Evolutionary conservation across 2,797 vertebrate genomes (phyloP).

Genomic region (Crypturellus tataupa): DNA sequence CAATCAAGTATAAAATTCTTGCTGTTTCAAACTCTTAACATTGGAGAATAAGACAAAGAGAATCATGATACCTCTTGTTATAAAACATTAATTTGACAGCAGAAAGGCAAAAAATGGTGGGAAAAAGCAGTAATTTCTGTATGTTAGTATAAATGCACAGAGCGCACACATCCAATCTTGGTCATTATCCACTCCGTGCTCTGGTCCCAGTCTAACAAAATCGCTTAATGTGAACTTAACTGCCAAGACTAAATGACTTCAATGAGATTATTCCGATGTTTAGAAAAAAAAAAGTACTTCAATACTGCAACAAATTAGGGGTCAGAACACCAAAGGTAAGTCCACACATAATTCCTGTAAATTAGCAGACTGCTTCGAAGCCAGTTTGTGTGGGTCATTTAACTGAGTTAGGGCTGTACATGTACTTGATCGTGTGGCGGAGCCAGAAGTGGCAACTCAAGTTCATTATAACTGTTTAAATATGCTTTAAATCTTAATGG

Average conservation of each 20-base stretch:
- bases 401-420: neutral
- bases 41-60: neutral
- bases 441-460: slow-evolving; percentile 27
- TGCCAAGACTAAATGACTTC: neutral
- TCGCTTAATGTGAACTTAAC: neutral
- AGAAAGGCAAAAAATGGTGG: neutral
- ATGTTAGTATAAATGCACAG: neutral
- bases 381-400: neutral
- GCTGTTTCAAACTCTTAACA: neutral
- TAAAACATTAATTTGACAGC: neutral
- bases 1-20: neutral
- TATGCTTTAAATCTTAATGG: neutral
- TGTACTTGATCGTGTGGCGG: neutral
- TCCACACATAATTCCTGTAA: neutral
- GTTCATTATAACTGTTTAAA: neutral
- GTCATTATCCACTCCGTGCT: neutral
- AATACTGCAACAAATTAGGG: neutral
- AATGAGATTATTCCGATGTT: neutral
- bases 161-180: neutral
- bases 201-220: neutral
- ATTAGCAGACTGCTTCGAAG: neutral
- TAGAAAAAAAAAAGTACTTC: slow-evolving; percentile 9
- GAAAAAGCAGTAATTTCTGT: neutral
- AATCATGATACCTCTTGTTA: neutral
- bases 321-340: neutral